Conservation (phyloP, 2,888 invertebrate genomes). For the Penaeus monodon region DNA sequence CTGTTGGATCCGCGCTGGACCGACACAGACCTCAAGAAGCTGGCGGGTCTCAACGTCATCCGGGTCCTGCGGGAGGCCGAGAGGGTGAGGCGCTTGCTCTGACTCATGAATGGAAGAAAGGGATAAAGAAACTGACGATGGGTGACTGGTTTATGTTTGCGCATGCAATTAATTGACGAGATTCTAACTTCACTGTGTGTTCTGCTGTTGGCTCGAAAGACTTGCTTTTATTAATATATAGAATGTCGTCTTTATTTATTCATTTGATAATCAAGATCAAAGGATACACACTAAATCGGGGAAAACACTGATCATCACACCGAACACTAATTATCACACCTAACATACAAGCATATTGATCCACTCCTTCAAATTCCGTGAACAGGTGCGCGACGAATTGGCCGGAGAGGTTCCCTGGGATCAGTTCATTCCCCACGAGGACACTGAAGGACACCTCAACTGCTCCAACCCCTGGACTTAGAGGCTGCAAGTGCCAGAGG, state of each 20-base stretch:
- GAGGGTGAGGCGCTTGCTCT: conserved; percentile 70
- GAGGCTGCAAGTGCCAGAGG: too few relatives aligned
- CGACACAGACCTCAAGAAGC: conserved; percentile 81
- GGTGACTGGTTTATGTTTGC: too few relatives aligned
- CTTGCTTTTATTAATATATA: too few relatives aligned
- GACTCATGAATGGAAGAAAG: neutral
- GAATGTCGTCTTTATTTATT: too few relatives aligned
- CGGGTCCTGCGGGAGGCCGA: conserved; percentile 81
- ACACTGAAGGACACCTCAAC: neutral
- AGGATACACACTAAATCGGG: neutral
- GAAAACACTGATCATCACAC: neutral
- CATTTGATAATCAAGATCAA: too few relatives aligned
- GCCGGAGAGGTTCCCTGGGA: conserved; percentile 9
- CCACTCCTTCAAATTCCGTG: neutral
- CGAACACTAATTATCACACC: too few relatives aligned
- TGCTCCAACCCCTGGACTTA: conserved; percentile 16
- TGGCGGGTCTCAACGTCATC: conserved; percentile 83
- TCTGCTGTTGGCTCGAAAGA: too few relatives aligned
- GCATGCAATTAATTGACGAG: too few relatives aligned
- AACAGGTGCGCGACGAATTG: conserved; percentile 14
- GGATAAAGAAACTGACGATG: neutral
- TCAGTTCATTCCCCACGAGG: conserved; percentile 22
- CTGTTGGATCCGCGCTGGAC: conserved; percentile 83
- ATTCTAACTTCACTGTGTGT: too few relatives aligned
- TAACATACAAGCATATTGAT: too few relatives aligned